These are phyloP conservation scores for Tringa solitaria DNA, from an alignment of 2,113 vertebrate genomes.

Conservation along the genomic window DNA sequence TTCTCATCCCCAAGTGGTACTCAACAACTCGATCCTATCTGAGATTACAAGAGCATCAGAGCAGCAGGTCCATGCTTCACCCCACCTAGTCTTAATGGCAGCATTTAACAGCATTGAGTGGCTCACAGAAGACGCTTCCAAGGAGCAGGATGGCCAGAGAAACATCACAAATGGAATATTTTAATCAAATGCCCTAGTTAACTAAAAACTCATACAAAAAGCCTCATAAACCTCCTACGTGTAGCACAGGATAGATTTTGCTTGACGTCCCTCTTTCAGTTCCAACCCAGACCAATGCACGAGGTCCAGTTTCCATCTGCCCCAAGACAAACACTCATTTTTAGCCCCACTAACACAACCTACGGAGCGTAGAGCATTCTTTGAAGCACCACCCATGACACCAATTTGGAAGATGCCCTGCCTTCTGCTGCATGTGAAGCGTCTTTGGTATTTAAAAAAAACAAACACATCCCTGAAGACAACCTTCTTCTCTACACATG, in stretches of 20 bases:
- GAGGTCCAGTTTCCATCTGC: not conserved
- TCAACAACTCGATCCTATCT: not conserved
- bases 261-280: not conserved
- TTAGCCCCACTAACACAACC: not conserved
- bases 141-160: not conserved
- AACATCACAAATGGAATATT: not conserved
- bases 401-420: not conserved
- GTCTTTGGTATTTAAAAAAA: not conserved
- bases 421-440: accelerated
- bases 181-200: not conserved
- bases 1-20: not conserved
- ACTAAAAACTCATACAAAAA: not conserved
- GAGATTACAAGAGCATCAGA: not conserved
- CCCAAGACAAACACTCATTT: not conserved
- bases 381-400: not conserved
- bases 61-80: not conserved
- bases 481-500: not conserved
- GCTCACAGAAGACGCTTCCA: not conserved
- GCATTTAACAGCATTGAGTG: not conserved
- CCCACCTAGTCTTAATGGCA: not conserved
- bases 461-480: not conserved
- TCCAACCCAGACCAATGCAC: not conserved
- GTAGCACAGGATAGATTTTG: not conserved
- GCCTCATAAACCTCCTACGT: not conserved
- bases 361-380: not conserved